Percentiles rank a stretch among this genome's conserved stretches.
phyloP scores from a whole-genome alignment of 2,113 vertebrate genomes.

The Neoarius graeffei region DNA sequence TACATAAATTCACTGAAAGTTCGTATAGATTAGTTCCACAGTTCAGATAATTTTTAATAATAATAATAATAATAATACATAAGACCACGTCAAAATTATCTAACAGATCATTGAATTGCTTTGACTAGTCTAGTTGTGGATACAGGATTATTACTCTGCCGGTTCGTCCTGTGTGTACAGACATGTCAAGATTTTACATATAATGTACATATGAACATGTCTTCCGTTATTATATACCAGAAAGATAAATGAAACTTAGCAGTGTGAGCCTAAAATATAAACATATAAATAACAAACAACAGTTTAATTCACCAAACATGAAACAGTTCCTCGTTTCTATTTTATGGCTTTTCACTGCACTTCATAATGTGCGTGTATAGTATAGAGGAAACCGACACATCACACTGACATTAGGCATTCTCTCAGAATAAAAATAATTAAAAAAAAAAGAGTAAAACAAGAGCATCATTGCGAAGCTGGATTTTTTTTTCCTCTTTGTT shows the following conservation, averaged over 20 bases:
- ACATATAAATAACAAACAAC: not conserved
- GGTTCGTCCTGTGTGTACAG: not conserved
- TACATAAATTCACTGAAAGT: not conserved
- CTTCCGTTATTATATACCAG: not conserved
- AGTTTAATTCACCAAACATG: not conserved
- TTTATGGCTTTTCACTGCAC: constrained; percentile 51
- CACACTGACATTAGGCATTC: constrained; percentile 32
- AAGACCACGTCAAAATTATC: not conserved
- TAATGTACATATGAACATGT: constrained; percentile 1
- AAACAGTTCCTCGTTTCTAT: constrained; percentile 9
- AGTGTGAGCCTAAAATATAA: constrained; percentile 8
- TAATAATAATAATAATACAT: not conserved
- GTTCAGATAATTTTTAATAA: not conserved
- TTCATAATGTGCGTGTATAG: not conserved
- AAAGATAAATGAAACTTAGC: constrained; percentile 22
- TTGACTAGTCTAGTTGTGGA: not conserved
- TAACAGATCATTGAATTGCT: not conserved
- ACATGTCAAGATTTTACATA: not conserved
- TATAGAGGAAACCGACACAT: not conserved
- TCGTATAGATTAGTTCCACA: not conserved
- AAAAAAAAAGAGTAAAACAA: not conserved
- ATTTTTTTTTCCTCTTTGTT: not conserved
- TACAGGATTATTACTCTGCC: not conserved
- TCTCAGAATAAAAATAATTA: constrained; percentile 1
- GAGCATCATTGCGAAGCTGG: not conserved